Conservation (phyloP, 2,797 vertebrate species). For the Potorous gilbertii region DNA sequence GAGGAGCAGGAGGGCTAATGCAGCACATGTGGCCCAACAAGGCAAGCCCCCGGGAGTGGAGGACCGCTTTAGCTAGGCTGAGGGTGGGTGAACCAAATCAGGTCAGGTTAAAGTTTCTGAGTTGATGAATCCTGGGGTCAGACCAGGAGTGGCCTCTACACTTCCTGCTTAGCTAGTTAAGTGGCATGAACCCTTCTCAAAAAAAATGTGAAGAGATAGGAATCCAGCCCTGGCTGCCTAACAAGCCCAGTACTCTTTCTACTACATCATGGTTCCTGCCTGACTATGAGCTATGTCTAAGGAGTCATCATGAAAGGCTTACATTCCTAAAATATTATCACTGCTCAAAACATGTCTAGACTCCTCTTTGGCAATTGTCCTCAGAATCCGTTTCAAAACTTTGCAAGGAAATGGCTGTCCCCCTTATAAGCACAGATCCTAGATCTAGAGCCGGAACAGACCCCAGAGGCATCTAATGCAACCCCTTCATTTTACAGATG, state of each 20-base stretch:
- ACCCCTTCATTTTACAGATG: background rate
- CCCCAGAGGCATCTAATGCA: background rate
- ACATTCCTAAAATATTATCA: background rate
- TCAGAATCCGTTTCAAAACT: background rate
- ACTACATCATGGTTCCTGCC: background rate
- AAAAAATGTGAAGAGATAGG: slow-evolving; percentile 19
- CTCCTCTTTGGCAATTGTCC: background rate
- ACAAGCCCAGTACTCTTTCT: background rate
- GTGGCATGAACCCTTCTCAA: slow-evolving; percentile 6
- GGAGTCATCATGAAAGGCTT: background rate
- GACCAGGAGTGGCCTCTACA: background rate
- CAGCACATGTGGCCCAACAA: background rate
- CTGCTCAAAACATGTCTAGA: background rate
- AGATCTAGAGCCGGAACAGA: background rate
- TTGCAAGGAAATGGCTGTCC: background rate
- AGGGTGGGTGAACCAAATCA: background rate
- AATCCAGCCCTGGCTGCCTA: background rate
- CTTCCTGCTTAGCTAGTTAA: background rate
- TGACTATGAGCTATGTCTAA: background rate
- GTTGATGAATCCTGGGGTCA: background rate
- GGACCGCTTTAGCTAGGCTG: too few species aligned
- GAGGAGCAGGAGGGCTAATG: background rate
- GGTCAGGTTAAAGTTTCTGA: background rate
- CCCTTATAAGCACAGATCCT: background rate
- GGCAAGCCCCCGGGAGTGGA: background rate